Conservation (phyloP, 2,113 vertebrate species). For the Rallus limicola region DNA sequence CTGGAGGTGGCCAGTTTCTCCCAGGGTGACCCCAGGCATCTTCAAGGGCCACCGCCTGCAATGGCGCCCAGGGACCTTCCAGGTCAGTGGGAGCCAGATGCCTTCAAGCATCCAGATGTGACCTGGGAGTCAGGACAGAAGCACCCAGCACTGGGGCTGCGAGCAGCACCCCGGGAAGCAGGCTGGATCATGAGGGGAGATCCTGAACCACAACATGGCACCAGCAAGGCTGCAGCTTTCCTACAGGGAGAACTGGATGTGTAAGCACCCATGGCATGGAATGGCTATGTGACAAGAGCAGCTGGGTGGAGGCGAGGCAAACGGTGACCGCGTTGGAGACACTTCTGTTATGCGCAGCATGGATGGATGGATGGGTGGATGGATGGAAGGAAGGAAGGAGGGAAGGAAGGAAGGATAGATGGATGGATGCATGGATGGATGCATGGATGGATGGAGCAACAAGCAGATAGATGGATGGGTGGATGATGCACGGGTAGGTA, state of each 20-base stretch:
- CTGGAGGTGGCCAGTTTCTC: not conserved
- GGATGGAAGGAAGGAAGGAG: too few species aligned
- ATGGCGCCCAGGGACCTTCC: not conserved
- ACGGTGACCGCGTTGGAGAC: not conserved
- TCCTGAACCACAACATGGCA: not conserved
- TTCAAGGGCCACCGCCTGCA: not conserved
- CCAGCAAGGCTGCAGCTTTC: not conserved
- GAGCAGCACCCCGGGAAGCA: not conserved
- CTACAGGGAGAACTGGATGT: too few species aligned
- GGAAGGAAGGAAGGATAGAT: too few species aligned
- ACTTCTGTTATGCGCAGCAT: too few species aligned
- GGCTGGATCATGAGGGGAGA: not conserved
- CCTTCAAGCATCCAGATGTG: not conserved
- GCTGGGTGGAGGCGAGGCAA: not conserved
- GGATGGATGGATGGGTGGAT: not conserved
- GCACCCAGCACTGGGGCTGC: not conserved
- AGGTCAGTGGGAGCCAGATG: not conserved
- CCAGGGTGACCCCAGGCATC: not conserved
- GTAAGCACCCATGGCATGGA: accelerated
- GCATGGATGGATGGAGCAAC: not conserved
- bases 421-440: too few species aligned
- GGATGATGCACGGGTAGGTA: not conserved
- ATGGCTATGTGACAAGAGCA: accelerated
- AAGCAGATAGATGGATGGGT: not conserved
- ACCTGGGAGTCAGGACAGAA: accelerated